phyloP scores from a whole-genome alignment of 2,888 invertebrate genomes.

The Leptinotarsa rubiginosa region DNA sequence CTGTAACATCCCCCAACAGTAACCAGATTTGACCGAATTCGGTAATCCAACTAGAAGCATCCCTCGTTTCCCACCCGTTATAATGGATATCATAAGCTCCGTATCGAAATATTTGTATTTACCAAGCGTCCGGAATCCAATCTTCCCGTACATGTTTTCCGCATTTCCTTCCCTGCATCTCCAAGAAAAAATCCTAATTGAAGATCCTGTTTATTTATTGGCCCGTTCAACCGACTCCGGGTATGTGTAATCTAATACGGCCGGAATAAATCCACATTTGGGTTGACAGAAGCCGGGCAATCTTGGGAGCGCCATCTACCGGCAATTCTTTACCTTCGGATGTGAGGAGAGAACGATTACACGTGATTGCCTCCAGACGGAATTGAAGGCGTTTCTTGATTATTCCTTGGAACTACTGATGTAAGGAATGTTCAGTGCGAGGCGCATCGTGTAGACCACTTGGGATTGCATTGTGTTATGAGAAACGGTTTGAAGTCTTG shows the following conservation, averaged over 20 bases:
- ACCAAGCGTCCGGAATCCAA: constrained; percentile 44
- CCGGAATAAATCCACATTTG: constrained; percentile 69
- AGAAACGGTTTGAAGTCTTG: neutral
- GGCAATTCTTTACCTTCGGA: constrained; percentile 43
- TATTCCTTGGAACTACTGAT: constrained; percentile 2
- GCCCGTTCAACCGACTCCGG: constrained; percentile 59
- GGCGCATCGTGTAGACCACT: neutral
- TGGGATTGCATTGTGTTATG: neutral
- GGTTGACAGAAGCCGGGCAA: constrained; percentile 67
- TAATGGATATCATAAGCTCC: constrained; percentile 11
- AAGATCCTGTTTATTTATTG: constrained; percentile 65
- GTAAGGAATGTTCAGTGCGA: neutral
- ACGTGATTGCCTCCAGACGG: constrained; percentile 12
- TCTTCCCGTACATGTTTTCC: constrained; percentile 50
- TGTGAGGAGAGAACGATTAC: constrained; percentile 37
- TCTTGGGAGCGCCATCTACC: constrained; percentile 57
- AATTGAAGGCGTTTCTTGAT: constrained; percentile 12
- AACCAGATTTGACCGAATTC: neutral
- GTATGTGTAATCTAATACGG: constrained; percentile 68
- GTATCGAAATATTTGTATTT: constrained; percentile 16
- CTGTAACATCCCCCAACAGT: neutral
- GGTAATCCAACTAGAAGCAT: constrained; percentile 1
- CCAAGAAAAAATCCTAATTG: constrained; percentile 63
- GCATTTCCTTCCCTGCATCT: constrained; percentile 49
- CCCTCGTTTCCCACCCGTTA: neutral